Conservation (phyloP, 1,140 invertebrate genomes). For the Chrysopa pallens region DNA sequence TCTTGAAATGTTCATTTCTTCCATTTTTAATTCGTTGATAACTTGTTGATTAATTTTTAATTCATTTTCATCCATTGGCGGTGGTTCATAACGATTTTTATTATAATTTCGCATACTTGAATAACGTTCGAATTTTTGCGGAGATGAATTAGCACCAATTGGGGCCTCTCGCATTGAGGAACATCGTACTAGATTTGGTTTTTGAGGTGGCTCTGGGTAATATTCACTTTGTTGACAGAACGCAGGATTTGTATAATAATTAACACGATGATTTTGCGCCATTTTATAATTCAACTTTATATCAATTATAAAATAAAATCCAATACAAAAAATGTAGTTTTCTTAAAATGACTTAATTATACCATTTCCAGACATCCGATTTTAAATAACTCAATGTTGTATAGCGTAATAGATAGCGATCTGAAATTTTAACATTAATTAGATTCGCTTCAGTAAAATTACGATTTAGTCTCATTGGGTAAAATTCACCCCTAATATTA, state of each 20-base stretch:
- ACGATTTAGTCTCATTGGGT: too few species aligned
- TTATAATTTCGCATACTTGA: not conserved
- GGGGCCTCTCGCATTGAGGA: constrained; percentile 21
- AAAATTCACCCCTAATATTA: too few species aligned
- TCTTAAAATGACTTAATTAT: too few species aligned
- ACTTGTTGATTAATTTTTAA: constrained; percentile 33
- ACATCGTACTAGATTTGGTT: constrained; percentile 18
- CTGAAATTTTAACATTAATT: too few species aligned
- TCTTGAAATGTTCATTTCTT: constrained; percentile 17
- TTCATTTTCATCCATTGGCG: constrained; percentile 27
- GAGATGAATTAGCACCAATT: constrained; percentile 12
- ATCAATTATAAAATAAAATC: too few species aligned
- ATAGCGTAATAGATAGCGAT: too few species aligned
- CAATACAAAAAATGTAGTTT: too few species aligned
- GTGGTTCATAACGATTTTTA: constrained; percentile 27
- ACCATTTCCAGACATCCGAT: too few species aligned
- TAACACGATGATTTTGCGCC: too few species aligned
- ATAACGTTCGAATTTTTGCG: not conserved
- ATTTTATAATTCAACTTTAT: too few species aligned
- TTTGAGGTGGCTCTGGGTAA: constrained; percentile 19
- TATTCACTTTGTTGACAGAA: constrained; percentile 59
- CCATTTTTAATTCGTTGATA: constrained; percentile 32
- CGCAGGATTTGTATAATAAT: constrained; percentile 52
- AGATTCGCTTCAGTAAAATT: too few species aligned
- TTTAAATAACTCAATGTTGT: too few species aligned